Evolutionary conservation across 2,113 vertebrate genomes (phyloP).

Genomic region (Dryoscopus gambensis): DNA sequence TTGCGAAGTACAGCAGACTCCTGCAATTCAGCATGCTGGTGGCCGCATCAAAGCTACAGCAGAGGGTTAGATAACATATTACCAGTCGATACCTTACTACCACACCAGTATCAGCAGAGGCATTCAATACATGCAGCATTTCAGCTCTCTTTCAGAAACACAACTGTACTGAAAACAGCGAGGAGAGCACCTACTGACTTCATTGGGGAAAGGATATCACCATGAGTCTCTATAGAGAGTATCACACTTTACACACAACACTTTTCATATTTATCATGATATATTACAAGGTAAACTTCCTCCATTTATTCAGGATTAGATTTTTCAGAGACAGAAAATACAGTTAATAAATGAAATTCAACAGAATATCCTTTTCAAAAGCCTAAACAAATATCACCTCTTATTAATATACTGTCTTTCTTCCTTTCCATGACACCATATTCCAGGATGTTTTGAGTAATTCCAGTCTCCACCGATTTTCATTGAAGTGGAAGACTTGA

Average conservation of each 20-base stretch:
- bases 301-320: not conserved
- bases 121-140: not conserved
- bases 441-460: not conserved
- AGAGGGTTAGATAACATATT: not conserved
- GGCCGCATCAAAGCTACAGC: not conserved
- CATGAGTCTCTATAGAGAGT: not conserved
- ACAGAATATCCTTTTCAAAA: not conserved
- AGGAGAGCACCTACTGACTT: not conserved
- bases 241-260: not conserved
- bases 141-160: not conserved
- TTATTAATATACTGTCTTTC: not conserved
- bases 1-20: not conserved
- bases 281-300: not conserved
- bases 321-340: constrained; percentile 1
- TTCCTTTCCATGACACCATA: not conserved
- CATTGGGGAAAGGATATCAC: not conserved
- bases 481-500: not conserved
- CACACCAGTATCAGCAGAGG: not conserved
- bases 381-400: not conserved
- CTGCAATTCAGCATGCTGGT: not conserved
- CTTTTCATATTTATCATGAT: not conserved
- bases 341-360: not conserved
- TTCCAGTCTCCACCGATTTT: not conserved
- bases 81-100: not conserved
- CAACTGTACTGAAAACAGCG: fast-evolving